Evolutionary conservation across 2,888 invertebrate genomes (phyloP), one percentile per base, ranked within the genome.

Genomic region (Drosophila setosimentum): DNA sequence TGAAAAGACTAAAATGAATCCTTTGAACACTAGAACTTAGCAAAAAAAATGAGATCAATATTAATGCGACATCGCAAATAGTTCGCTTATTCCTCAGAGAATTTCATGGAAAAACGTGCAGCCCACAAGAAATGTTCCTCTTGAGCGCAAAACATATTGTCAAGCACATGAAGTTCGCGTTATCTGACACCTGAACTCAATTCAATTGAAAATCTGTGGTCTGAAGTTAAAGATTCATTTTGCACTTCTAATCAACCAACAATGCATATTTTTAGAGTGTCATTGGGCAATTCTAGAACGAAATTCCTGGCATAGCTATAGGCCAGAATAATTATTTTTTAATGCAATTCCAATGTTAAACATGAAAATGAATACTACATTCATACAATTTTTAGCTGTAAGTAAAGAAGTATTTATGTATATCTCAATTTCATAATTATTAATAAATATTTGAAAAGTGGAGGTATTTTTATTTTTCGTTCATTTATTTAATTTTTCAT

Each of bases 311-410:
- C 6, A 18, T 35, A 7, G 37, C 18, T 37, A 18, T 18, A 18
- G 35, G 18, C 7, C 16, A n/a, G n/a, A n/a, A n/a, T n/a, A n/a
- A n/a, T n/a, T n/a, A n/a, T 6, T 35, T 0, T 0, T 6, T 35
- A 18, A 35, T 16, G 6, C 35, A 35, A 18, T 7, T 16, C 2
- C 18, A 18, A 33, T 33, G 3, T 33, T 11, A 13, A 13, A 4
- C 33, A 13, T 13, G 33, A 3, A 33, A 33, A 33, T 13, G 13
- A 33, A 13, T 13, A 33, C 33, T 13, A 33, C 11, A 33, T 13
- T 13, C 11, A 33, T 33, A 33, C 13, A 33, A 0, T 18, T 3
- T 8, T 8, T 37, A 37, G 37, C 18, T 37, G 37, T 37, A 18
- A 3, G 18, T 37, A 37, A 37, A 18, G 3, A 37, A 8, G 18